Base-by-base conservation (phyloP, 1,140 invertebrate genomes). In the Bradysia coprophila region DNA sequence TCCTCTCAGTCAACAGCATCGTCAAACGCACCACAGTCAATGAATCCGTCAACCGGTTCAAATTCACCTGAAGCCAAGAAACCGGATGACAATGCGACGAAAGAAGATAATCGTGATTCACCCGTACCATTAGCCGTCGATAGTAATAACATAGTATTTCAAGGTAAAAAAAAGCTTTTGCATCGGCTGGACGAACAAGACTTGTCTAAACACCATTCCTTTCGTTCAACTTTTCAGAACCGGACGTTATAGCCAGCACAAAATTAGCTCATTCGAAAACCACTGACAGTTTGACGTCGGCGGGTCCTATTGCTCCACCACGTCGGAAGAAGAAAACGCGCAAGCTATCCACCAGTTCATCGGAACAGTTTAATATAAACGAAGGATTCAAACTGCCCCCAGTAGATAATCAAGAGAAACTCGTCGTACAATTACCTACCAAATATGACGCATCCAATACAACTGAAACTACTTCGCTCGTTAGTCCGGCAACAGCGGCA, bases 211-310 rank as follows among this genome's bases (percentile, higher is more conserved):
- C n/a, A n/a, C n/a, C n/a, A n/a, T n/a, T n/a, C n/a, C n/a, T n/a
- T n/a, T n/a, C n/a, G n/a, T n/a, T n/a, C n/a, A n/a, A n/a, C n/a
- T n/a, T n/a, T n/a, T n/a, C 81, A 61, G 88, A 93, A 60, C 89
- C 89, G 20, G 90, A 95, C 65, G 82, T 95, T 48, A 88, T 95
- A 45, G 84, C 86, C 38, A 93, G 89, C 62, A 90, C 89, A 42
- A 93, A 93, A 65, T 51, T 71, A 48, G 68, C 70, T 45, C 62
- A 66, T 43, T 60, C 53, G 5, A 64, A 67, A 52, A 57, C 51
- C 13, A 61, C 57, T 4, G 58, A 61, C 44, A 60, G 55, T 9
- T 56, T 60, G 13, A 60, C 57, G 15, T 53, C 51, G 10, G 51
- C 54, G 34, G 55, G 59, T 8, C 82, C 86, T 4, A 66, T 88